phyloP scores from a whole-genome alignment of 2,797 vertebrate species.

The Pelobates cultripes region DNA sequence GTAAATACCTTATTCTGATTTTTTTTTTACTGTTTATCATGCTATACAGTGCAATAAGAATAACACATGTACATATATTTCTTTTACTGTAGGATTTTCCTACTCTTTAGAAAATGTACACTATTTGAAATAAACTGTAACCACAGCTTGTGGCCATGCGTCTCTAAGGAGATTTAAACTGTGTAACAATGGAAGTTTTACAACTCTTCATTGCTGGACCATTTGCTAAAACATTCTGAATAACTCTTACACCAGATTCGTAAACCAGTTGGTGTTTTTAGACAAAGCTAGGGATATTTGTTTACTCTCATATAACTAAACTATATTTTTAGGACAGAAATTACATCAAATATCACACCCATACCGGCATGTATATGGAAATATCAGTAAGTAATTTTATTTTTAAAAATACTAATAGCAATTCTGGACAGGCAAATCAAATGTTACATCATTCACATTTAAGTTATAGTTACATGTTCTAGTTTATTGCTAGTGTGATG shows the following conservation, averaged over 20 bases:
- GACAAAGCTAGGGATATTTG: too few species aligned
- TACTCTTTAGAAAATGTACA: constrained; percentile 7
- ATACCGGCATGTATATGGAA: too few species aligned
- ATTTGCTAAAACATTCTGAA: neutral
- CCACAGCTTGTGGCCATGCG: neutral
- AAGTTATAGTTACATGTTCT: too few species aligned
- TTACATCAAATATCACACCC: too few species aligned
- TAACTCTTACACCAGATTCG: neutral
- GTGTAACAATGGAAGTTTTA: constrained; percentile 10
- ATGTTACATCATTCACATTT: too few species aligned
- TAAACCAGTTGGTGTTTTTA: neutral
- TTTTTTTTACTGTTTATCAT: neutral
- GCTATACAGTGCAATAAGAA: constrained; percentile 4
- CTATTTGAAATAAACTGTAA: constrained; percentile 15
- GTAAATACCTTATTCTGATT: constrained; percentile 23
- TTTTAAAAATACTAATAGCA: too few species aligned
- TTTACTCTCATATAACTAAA: too few species aligned
- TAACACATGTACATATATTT: neutral
- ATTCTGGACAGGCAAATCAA: too few species aligned
- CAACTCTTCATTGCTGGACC: neutral
- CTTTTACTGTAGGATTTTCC: constrained; percentile 4
- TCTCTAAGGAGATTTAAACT: neutral
- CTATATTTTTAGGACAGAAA: too few species aligned
- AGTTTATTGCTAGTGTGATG: too few species aligned
- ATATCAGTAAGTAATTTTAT: too few species aligned